phyloP scores from a whole-genome alignment of 2,888 invertebrate genomes.

The Pandemis cinnamomeana region DNA sequence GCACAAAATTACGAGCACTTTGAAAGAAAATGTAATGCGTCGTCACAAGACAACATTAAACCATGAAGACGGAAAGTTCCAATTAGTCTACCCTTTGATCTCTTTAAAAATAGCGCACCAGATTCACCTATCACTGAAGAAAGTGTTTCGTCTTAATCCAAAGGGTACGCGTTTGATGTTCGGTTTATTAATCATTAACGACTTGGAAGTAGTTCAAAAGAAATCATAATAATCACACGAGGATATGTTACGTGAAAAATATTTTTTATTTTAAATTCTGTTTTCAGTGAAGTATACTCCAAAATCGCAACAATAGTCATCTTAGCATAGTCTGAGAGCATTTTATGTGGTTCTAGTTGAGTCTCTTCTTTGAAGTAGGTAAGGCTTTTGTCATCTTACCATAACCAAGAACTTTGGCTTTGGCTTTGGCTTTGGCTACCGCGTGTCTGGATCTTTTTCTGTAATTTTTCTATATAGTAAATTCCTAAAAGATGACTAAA shows the following conservation, averaged over 20 bases:
- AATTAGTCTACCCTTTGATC: slow-evolving; percentile 37
- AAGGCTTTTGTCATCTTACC: no score
- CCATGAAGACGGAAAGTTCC: slow-evolving; percentile 19
- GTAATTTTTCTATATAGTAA: no score
- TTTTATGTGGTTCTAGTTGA: no score
- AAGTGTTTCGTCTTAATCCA: slow-evolving; percentile 39
- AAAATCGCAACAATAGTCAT: neutral
- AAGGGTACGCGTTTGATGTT: slow-evolving; percentile 27
- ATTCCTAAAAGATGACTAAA: no score
- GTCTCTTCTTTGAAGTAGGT: no score
- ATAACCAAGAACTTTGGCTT: no score
- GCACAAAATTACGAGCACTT: no score
- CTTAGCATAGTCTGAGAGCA: no score
- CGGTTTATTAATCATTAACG: slow-evolving; percentile 18
- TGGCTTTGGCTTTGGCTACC: no score
- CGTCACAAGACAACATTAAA: slow-evolving; percentile 28
- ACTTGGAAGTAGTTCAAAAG: slow-evolving; percentile 20
- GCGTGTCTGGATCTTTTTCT: no score
- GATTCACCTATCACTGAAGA: slow-evolving; percentile 22
- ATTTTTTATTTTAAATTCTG: no score
- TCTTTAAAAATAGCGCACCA: slow-evolving; percentile 37
- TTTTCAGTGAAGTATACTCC: neutral
- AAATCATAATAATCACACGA: neutral
- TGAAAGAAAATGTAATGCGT: neutral
- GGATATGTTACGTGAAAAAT: neutral